A percentile compares a stretch with the other conserved stretches of the same genome.
Conservation (phyloP, 1,140 invertebrate species). For the Acromyrmex charruanus region DNA sequence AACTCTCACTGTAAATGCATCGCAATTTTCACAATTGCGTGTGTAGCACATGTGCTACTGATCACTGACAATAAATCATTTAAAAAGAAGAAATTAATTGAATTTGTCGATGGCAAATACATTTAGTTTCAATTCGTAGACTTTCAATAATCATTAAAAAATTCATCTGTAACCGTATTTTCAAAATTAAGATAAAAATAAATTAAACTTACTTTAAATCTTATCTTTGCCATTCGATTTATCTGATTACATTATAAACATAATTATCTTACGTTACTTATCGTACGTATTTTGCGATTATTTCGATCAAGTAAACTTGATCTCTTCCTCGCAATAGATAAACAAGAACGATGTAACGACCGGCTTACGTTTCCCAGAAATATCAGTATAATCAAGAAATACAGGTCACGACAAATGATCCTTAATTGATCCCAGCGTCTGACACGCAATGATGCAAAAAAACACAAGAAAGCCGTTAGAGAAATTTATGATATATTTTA, state of each 20-base stretch:
- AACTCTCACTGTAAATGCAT: conserved; percentile 9
- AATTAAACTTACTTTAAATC: neutral
- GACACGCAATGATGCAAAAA: conserved; percentile 19
- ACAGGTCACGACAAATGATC: neutral
- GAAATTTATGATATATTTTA: conserved; percentile 73
- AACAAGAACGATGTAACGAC: neutral
- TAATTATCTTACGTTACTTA: too few species aligned
- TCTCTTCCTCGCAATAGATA: neutral
- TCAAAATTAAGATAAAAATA: conserved; percentile 2
- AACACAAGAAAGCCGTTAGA: conserved; percentile 46
- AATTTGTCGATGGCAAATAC: neutral
- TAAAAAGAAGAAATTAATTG: conserved; percentile 7
- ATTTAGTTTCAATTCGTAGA: neutral
- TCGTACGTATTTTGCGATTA: neutral
- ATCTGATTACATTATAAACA: neutral
- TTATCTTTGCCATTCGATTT: neutral
- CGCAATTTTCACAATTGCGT: conserved; percentile 24
- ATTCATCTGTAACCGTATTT: neutral
- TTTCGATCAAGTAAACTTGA: neutral
- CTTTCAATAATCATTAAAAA: neutral
- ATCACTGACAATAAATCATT: conserved; percentile 49
- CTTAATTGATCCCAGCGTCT: neutral
- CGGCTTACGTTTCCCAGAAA: conserved; percentile 20
- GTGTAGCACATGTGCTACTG: conserved; percentile 34
- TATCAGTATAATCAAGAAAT: conserved; percentile 16